Evolutionary conservation across 2,888 invertebrate species (phyloP).

Genomic region (Lithosia quadra): DNA sequence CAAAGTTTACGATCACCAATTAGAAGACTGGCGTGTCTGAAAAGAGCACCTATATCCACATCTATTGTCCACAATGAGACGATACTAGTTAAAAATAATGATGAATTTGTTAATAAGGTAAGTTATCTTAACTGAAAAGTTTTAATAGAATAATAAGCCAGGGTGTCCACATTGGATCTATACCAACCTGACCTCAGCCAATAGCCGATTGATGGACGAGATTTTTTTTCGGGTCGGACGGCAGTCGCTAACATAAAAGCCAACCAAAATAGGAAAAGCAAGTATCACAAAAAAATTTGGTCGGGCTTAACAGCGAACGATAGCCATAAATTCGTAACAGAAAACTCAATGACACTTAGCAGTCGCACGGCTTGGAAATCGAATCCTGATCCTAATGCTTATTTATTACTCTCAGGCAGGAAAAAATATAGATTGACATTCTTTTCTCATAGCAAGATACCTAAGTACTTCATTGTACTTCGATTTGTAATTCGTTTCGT

Average conservation of each 20-base stretch:
- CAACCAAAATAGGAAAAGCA: no score
- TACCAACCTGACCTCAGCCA: no score
- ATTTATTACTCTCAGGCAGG: background rate
- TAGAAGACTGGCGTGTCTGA: conserved; percentile 64
- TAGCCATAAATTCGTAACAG: background rate
- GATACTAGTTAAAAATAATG: conserved; percentile 90
- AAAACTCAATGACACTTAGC: background rate
- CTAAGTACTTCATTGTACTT: background rate
- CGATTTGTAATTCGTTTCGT: conserved; percentile 1
- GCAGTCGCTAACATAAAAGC: no score
- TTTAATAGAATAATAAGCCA: no score
- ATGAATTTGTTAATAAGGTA: conserved; percentile 92
- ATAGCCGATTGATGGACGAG: no score
- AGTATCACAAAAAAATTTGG: no score
- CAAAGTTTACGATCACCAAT: conserved; percentile 77
- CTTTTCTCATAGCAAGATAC: background rate
- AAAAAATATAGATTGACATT: background rate
- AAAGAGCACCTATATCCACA: conserved; percentile 73
- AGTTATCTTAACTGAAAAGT: conserved; percentile 28
- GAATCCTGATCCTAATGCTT: background rate
- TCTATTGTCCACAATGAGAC: conserved; percentile 83
- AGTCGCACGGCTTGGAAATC: background rate
- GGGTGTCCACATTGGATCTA: no score
- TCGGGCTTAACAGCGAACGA: no score
- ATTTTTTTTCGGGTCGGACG: no score